These are phyloP conservation scores for Apantesis nais DNA, from an alignment of 2,888 invertebrate genomes.

Conservation along the genomic window DNA sequence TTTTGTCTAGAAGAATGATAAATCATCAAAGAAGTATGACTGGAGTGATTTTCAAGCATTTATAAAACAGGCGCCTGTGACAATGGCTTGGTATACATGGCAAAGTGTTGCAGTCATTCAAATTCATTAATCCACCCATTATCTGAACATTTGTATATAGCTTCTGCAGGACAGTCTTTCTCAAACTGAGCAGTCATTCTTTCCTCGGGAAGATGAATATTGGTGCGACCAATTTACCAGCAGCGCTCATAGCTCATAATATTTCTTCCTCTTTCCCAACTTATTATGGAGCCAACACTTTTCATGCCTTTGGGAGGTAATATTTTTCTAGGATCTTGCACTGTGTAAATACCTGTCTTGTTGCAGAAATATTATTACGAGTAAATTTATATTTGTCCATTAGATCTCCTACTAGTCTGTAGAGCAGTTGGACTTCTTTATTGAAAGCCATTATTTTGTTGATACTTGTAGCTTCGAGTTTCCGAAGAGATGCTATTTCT, in stretches of 20 bases:
- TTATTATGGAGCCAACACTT: conserved; percentile 57
- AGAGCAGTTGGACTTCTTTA: conserved; percentile 47
- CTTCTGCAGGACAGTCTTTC: conserved; percentile 63
- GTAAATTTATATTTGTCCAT: conserved; percentile 28
- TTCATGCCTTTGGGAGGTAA: conserved; percentile 49
- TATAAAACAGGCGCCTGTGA: conserved; percentile 55
- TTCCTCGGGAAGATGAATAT: conserved; percentile 11
- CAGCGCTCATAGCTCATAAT: conserved; percentile 29
- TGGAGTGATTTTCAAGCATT: conserved; percentile 45
- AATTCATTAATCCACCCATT: conserved; percentile 53
- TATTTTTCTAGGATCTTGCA: conserved; percentile 58
- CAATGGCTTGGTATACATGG: conserved; percentile 48
- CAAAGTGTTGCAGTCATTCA: conserved; percentile 48
- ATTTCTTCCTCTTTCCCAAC: conserved; percentile 31
- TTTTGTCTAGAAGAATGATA: conserved; percentile 44
- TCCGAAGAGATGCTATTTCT: conserved; percentile 1
- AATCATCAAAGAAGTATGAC: conserved; percentile 42
- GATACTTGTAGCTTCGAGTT: not conserved
- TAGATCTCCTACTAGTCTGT: conserved; percentile 39
- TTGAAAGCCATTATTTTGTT: conserved; percentile 41
- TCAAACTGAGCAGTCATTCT: conserved; percentile 58
- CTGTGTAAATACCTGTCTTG: conserved; percentile 60
- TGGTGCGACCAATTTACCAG: conserved; percentile 23
- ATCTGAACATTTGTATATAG: too few relatives aligned
- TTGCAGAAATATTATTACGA: conserved; percentile 20